phyloP scores from a whole-genome alignment of 2,797 vertebrate species.

The Spea hammondii region DNA sequence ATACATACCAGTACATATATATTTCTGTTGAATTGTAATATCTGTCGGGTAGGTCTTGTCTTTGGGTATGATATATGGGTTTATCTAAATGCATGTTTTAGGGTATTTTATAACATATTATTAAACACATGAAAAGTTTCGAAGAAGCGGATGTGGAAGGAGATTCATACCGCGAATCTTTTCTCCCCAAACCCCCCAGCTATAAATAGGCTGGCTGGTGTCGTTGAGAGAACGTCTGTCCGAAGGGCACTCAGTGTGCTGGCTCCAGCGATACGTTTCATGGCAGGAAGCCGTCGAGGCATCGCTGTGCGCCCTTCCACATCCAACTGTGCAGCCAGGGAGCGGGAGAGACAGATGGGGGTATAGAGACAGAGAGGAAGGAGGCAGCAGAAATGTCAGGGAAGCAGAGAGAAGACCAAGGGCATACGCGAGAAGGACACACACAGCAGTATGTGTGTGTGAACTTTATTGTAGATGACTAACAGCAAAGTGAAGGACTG shows the following conservation, averaged over 20 bases:
- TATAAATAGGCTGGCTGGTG: slow-evolving; percentile 39
- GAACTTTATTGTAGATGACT: too few relatives aligned
- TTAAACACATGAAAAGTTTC: slow-evolving; percentile 32
- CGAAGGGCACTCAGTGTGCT: slow-evolving; percentile 37
- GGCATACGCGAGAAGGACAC: background rate
- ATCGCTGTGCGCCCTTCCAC: slow-evolving; percentile 11
- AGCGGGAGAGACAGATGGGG: slow-evolving; percentile 12
- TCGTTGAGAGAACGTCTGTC: slow-evolving; percentile 38
- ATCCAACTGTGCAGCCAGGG: slow-evolving; percentile 20
- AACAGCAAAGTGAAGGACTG: background rate
- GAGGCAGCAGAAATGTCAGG: background rate
- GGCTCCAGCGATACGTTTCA: slow-evolving; percentile 22
- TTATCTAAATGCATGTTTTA: slow-evolving; percentile 29
- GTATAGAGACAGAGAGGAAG: background rate
- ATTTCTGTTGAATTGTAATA: slow-evolving; percentile 31
- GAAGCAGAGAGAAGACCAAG: background rate
- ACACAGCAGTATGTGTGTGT: background rate
- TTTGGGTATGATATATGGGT: slow-evolving; percentile 4
- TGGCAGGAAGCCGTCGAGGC: slow-evolving; percentile 1
- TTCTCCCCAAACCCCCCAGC: slow-evolving; percentile 8
- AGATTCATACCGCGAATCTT: slow-evolving; percentile 23
- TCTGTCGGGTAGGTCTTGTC: background rate
- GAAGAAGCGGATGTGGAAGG: slow-evolving; percentile 10
- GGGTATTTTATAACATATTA: slow-evolving; percentile 15
- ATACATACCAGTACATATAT: slow-evolving; percentile 16